Percentiles rank a stretch among this genome's conserved stretches.
Conservation (phyloP, 2,797 vertebrate species). For the Varecia variegata region DNA sequence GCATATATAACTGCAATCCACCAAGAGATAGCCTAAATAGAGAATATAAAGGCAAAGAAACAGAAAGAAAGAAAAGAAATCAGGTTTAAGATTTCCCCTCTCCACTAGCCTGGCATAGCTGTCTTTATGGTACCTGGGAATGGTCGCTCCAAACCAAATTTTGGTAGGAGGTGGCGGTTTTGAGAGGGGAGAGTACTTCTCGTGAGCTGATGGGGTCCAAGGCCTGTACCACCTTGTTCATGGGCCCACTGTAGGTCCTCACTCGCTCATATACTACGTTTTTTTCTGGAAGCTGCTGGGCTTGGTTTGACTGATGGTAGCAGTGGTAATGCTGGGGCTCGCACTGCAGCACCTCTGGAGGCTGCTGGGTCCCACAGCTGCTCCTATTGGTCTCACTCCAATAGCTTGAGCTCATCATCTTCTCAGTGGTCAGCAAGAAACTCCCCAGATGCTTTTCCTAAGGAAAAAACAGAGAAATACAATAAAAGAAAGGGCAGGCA, state of each 20-base stretch:
- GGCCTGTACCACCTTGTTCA: constrained; percentile 81
- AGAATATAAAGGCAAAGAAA: background rate
- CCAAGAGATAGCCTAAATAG: background rate
- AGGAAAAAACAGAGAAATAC: constrained; percentile 39
- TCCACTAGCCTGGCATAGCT: background rate
- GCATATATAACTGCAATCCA: background rate
- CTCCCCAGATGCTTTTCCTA: constrained; percentile 39
- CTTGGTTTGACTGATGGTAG: constrained; percentile 52
- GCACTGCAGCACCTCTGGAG: constrained; percentile 67
- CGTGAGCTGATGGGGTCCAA: constrained; percentile 74
- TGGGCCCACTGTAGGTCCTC: constrained; percentile 84
- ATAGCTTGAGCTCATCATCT: constrained; percentile 72
- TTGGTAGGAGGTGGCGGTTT: constrained; percentile 76
- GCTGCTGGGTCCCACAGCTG: constrained; percentile 78
- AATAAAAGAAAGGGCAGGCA: background rate
- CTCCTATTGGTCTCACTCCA: constrained; percentile 68
- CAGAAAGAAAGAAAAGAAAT: background rate
- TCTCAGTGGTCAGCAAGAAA: constrained; percentile 28
- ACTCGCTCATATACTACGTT: constrained; percentile 80
- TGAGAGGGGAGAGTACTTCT: constrained; percentile 75
- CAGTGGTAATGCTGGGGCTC: constrained; percentile 52
- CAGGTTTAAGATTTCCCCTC: background rate
- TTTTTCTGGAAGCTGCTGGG: constrained; percentile 77
- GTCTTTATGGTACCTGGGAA: constrained; percentile 78
- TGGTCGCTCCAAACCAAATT: constrained; percentile 76